Percentiles rank a stretch among this genome's conserved stretches.
phyloP scores from a whole-genome alignment of 2,113 vertebrate species.

The Chunga burmeisteri region DNA sequence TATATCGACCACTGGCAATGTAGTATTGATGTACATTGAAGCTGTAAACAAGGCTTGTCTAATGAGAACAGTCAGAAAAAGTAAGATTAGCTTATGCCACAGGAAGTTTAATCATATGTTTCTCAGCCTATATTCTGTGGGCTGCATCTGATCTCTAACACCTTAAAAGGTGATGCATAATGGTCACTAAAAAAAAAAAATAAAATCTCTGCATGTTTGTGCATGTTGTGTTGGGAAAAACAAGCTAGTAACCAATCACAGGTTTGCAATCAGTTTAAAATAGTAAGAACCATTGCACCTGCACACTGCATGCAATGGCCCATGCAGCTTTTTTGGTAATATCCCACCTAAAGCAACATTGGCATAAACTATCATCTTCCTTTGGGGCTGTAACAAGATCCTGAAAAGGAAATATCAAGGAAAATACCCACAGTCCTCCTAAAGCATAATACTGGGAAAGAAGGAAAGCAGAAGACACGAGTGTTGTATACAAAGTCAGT shows the following conservation, averaged over 20 bases:
- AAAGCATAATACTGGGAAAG: not conserved
- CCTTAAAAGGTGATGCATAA: slow-evolving; percentile 39
- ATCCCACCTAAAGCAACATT: not conserved
- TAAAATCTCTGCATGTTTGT: not conserved
- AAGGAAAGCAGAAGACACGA: not conserved
- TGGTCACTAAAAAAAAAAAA: not conserved
- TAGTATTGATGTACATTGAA: not conserved
- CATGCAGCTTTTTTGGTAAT: not conserved
- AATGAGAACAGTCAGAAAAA: not conserved
- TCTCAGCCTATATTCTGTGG: not conserved
- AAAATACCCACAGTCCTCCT: not conserved
- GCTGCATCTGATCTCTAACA: not conserved
- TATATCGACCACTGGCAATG: not conserved
- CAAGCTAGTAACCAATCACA: not conserved
- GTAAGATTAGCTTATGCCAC: slow-evolving; percentile 11
- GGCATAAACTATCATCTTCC: not conserved
- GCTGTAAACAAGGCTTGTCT: not conserved
- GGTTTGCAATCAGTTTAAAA: not conserved
- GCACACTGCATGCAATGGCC: not conserved
- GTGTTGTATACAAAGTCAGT: not conserved
- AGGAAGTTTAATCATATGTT: slow-evolving; percentile 47
- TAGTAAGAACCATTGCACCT: not conserved
- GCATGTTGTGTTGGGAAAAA: not conserved
- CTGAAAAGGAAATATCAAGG: not conserved
- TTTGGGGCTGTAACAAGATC: not conserved